Conservation (phyloP, 1,140 invertebrate genomes). For the Zaprionus africanus region DNA sequence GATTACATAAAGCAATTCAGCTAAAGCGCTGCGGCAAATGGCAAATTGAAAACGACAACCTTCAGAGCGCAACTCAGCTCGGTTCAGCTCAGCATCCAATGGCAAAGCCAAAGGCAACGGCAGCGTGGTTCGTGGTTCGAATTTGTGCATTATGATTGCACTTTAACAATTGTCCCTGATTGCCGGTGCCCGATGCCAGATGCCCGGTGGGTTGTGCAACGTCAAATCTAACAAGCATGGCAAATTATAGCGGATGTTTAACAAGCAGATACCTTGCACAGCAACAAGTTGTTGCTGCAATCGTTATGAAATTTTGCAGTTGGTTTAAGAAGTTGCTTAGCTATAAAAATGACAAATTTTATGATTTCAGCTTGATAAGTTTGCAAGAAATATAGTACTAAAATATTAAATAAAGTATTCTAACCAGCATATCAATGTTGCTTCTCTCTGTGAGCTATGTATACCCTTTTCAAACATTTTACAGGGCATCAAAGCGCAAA, state of each 20-base stretch:
- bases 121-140: slow-evolving; percentile 14
- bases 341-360: not conserved
- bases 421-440: not conserved
- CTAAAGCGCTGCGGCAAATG: slow-evolving; percentile 5
- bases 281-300: too few species aligned
- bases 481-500: slow-evolving; percentile 5
- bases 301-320: too few species aligned
- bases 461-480: not conserved
- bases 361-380: not conserved
- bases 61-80: slow-evolving; percentile 14
- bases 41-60: slow-evolving; percentile 52
- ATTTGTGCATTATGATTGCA: slow-evolving; percentile 55
- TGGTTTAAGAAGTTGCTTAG: too few species aligned
- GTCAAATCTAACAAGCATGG: not conserved
- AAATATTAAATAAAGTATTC: not conserved
- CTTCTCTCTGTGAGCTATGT: not conserved
- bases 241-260: not conserved
- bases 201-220: slow-evolving; percentile 38
- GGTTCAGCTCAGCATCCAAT: slow-evolving; percentile 1
- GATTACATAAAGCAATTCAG: slow-evolving; percentile 45
- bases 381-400: too few species aligned
- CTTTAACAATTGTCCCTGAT: slow-evolving; percentile 54
- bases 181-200: slow-evolving; percentile 15
- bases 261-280: not conserved
- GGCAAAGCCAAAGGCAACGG: slow-evolving; percentile 15